Conservation (phyloP, 2,113 vertebrate genomes). For the Salvator merianae region DNA sequence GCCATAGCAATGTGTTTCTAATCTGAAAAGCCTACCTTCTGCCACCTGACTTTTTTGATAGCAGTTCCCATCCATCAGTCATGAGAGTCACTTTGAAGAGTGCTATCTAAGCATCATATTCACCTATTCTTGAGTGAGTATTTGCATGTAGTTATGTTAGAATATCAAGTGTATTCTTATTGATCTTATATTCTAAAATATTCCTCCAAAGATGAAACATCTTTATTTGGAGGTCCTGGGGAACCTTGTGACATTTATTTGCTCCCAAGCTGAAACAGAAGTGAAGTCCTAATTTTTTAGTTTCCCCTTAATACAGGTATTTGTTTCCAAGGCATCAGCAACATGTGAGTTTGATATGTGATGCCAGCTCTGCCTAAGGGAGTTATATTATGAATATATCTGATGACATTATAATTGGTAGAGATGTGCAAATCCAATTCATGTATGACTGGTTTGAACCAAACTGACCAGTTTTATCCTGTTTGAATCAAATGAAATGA, state of each 20-base stretch:
- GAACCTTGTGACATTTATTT: background rate
- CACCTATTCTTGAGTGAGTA: slow-evolving; percentile 47
- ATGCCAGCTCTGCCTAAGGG: background rate
- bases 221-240: background rate
- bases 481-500: too few species aligned
- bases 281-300: background rate
- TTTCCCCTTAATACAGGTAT: background rate
- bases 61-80: slow-evolving; percentile 64
- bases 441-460: too few species aligned
- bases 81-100: slow-evolving; percentile 50
- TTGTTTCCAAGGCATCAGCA: background rate
- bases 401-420: background rate
- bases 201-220: background rate
- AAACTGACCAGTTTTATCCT: too few species aligned
- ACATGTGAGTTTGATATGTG: background rate
- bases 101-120: slow-evolving; percentile 49
- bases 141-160: slow-evolving; percentile 46
- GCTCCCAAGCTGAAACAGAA: background rate
- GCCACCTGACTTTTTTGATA: slow-evolving; percentile 64
- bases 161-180: slow-evolving; percentile 14
- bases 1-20: slow-evolving; percentile 67
- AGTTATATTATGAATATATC: accelerated
- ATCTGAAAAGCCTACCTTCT: slow-evolving; percentile 70
- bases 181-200: slow-evolving; percentile 28
- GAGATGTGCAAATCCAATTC: too few species aligned